phyloP scores from a whole-genome alignment of 2,113 vertebrate genomes.

The Delphinapterus leucas region DNA sequence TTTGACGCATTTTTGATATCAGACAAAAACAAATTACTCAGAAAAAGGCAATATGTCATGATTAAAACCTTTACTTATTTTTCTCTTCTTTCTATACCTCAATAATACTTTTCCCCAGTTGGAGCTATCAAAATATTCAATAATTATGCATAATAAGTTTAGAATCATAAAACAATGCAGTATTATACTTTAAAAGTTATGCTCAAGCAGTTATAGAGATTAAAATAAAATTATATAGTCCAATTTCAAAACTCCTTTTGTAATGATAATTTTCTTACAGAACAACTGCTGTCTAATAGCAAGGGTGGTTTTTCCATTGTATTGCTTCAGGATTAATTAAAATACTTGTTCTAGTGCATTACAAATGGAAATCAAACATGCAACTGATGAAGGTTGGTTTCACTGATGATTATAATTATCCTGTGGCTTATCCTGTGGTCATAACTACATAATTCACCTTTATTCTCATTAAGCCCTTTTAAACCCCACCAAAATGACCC shows the following conservation, averaged over 20 bases:
- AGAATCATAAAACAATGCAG: neutral
- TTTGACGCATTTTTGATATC: neutral
- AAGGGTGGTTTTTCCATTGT: neutral
- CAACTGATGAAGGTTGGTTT: neutral
- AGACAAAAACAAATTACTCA: neutral
- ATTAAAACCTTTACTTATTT: neutral
- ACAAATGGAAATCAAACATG: conserved; percentile 3
- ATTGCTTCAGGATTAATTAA: conserved; percentile 45
- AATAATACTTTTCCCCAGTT: neutral
- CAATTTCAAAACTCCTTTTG: conserved; percentile 39
- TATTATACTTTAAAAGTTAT: conserved; percentile 17
- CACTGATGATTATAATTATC: neutral
- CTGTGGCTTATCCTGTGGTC: neutral
- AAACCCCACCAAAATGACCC: neutral
- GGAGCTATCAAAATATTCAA: neutral
- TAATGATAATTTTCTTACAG: conserved; percentile 12
- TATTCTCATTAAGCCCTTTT: neutral
- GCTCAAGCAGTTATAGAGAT: neutral
- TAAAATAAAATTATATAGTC: conserved; percentile 20
- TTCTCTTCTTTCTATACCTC: neutral
- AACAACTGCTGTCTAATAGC: neutral
- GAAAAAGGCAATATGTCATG: neutral
- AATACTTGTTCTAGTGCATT: conserved; percentile 11
- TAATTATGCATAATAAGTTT: neutral
- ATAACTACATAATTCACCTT: neutral